Evolutionary conservation across 2,113 vertebrate genomes (phyloP).

Genomic region (Smithornis capensis): DNA sequence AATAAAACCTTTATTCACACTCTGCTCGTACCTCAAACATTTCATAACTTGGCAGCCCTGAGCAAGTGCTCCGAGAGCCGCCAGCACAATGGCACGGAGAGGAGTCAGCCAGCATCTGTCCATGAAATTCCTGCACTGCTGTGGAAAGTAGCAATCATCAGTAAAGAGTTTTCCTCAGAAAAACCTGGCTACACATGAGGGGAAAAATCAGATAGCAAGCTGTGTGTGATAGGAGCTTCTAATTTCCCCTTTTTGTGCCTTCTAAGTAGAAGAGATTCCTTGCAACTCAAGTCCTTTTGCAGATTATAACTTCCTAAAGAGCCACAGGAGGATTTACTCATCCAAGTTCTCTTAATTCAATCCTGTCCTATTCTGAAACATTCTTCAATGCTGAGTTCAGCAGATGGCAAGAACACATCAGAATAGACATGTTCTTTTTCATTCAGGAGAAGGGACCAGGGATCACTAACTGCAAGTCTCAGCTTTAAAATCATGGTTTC

Average conservation of each 20-base stretch:
- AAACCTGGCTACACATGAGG: not conserved
- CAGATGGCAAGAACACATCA: not conserved
- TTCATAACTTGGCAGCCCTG: conserved; percentile 35
- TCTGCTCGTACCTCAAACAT: conserved; percentile 9
- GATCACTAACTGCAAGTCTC: not conserved
- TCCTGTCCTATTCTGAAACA: not conserved
- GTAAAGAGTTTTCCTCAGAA: not conserved
- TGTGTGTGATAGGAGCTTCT: not conserved
- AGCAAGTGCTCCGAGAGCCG: not conserved
- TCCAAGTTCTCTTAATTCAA: not conserved
- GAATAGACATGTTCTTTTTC: not conserved
- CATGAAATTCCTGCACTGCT: not conserved
- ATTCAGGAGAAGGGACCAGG: not conserved
- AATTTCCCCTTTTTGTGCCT: not conserved
- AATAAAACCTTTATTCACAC: conserved; percentile 46
- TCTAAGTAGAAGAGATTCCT: not conserved
- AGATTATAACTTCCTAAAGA: conserved; percentile 14
- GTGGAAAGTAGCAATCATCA: not conserved
- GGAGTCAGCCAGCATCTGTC: not conserved
- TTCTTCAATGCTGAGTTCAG: not conserved
- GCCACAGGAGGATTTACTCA: not conserved
- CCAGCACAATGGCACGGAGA: not conserved
- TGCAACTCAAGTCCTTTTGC: not conserved
- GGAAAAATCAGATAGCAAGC: not conserved
- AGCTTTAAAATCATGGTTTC: not conserved